Percentiles rank a stretch among this genome's conserved stretches.
Evolutionary conservation across 1,140 invertebrate species (phyloP).

Genomic region (Trachymyrmex septentrionalis): DNA sequence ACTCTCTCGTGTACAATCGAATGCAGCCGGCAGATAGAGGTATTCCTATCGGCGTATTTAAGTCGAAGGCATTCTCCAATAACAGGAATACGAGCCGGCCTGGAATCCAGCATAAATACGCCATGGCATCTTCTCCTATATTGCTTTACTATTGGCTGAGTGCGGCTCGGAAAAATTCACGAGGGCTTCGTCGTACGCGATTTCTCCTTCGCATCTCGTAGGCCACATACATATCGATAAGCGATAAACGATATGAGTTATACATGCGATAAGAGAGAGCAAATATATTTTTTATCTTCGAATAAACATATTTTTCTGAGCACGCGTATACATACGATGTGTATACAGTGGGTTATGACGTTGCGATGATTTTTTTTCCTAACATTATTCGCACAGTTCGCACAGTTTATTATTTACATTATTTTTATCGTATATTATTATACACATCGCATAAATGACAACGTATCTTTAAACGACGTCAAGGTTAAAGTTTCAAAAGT

Average conservation of each 20-base stretch:
- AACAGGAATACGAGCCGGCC: slow-evolving; percentile 77
- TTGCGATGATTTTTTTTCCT: background rate
- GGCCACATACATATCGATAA: background rate
- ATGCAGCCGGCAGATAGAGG: slow-evolving; percentile 14
- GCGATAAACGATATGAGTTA: slow-evolving; percentile 24
- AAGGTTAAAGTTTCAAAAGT: background rate
- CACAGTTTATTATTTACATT: background rate
- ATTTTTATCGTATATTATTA: background rate
- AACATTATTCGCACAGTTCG: background rate
- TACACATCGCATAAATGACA: background rate
- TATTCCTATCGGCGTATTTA: slow-evolving; percentile 70
- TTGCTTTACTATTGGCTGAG: slow-evolving; percentile 81
- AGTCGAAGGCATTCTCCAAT: slow-evolving; percentile 81
- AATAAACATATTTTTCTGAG: background rate
- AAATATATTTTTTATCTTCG: background rate
- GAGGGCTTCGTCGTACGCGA: slow-evolving; percentile 32
- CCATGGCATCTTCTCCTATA: slow-evolving; percentile 78
- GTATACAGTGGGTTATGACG: background rate
- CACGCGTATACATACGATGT: too few relatives aligned
- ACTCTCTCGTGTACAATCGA: slow-evolving; percentile 28
- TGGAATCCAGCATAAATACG: slow-evolving; percentile 82
- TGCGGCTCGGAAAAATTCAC: slow-evolving; percentile 77
- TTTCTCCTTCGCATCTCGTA: background rate
- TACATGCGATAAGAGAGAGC: background rate
- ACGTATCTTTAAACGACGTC: background rate